phyloP scores from a whole-genome alignment of 2,888 invertebrate species.

The Ennomos quercinarius region DNA sequence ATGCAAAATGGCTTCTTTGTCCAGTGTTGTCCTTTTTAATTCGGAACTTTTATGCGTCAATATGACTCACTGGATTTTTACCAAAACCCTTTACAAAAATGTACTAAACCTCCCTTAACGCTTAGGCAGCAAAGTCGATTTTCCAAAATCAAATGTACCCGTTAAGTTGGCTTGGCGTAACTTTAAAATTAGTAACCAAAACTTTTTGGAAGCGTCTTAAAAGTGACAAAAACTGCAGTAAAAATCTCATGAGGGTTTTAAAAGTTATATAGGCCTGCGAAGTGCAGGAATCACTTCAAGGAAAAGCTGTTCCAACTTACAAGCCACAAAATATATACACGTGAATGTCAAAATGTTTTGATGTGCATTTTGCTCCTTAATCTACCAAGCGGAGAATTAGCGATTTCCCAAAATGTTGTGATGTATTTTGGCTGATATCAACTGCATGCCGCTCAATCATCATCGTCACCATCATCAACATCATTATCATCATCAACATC shows the following conservation, averaged over 20 bases:
- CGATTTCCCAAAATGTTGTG: no score
- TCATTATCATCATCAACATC: no score
- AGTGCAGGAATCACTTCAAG: constrained; percentile 22
- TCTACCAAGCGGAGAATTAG: no score
- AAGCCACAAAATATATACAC: background rate
- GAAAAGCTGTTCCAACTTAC: background rate
- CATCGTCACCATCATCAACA: no score
- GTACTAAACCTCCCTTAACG: constrained; percentile 26
- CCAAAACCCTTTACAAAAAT: constrained; percentile 42
- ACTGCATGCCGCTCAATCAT: no score
- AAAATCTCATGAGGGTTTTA: constrained; percentile 26
- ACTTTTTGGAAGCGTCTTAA: constrained; percentile 50
- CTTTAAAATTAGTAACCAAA: constrained; percentile 50
- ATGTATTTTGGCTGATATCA: no score
- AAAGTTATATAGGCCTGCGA: constrained; percentile 1
- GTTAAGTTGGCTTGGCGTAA: constrained; percentile 41
- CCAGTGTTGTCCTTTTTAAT: constrained; percentile 82
- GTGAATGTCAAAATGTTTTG: no score
- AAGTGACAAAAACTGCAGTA: constrained; percentile 62
- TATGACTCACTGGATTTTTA: constrained; percentile 73
- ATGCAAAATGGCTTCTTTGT: constrained; percentile 84
- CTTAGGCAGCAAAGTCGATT: constrained; percentile 24
- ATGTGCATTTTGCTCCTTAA: no score
- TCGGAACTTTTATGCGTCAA: constrained; percentile 82
- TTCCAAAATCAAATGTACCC: constrained; percentile 16